A percentile compares a stretch with the other conserved stretches of the same genome.
These are phyloP conservation scores for Chondrilla cf. caribensis DNA, from an alignment of 37 sponge, comb jelly and placozoan genomes.

Conservation along the genomic window DNA sequence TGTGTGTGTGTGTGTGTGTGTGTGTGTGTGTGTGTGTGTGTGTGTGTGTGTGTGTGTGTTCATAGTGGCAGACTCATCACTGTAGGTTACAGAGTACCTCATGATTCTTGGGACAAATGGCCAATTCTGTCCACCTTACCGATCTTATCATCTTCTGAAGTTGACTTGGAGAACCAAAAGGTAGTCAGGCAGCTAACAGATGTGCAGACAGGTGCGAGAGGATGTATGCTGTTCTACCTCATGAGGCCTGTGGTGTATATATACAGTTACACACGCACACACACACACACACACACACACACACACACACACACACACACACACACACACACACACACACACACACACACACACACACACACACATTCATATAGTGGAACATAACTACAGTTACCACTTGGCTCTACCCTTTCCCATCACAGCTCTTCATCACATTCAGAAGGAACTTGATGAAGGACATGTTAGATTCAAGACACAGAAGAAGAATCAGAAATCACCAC, in stretches of 20 bases:
- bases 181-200: neutral
- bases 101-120: conserved; percentile 57
- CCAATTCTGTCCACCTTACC: conserved; percentile 27
- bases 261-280: neutral
- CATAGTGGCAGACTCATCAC: neutral
- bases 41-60: neutral
- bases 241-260: too few relatives aligned
- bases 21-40: neutral
- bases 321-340: neutral
- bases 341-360: neutral
- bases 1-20: neutral
- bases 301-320: neutral
- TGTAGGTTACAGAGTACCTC: conserved; percentile 42
- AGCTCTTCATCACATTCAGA: conserved; percentile 5
- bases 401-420: neutral
- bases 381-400: conserved; percentile 18
- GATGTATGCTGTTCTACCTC: too few relatives aligned
- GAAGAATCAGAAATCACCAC: neutral
- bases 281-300: conserved; percentile 5
- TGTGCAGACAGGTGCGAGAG: neutral
- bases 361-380: neutral
- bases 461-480: neutral
- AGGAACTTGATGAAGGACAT: conserved; percentile 2
- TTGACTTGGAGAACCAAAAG: conserved; percentile 8
- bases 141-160: neutral